These are phyloP conservation scores for Aphelenchoides fujianensis DNA, from an alignment of 1,140 invertebrate genomes.

Conservation along the genomic window DNA sequence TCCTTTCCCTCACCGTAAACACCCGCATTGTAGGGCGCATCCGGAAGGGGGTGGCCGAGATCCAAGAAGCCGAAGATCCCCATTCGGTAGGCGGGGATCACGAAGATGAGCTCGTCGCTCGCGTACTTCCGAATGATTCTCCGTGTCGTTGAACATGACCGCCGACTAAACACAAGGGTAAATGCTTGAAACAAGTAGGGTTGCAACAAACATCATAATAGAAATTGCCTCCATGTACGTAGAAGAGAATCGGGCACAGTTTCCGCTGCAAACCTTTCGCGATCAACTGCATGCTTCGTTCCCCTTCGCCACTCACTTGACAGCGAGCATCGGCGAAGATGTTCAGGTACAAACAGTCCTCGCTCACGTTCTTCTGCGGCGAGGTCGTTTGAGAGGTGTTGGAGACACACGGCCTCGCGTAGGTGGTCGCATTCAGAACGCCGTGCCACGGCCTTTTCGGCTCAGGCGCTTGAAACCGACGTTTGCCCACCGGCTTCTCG, in stretches of 20 bases:
- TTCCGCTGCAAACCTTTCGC: constrained; percentile 3
- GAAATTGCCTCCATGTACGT: constrained; percentile 56
- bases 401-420: constrained; percentile 66
- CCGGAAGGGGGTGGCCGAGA: constrained; percentile 52
- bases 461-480: constrained; percentile 82
- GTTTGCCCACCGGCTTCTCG: constrained; percentile 81
- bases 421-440: constrained; percentile 71
- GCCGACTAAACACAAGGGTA: constrained; percentile 25
- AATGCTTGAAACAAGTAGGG: background rate
- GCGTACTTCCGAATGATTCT: constrained; percentile 53
- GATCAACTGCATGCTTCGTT: constrained; percentile 8
- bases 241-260: constrained; percentile 50
- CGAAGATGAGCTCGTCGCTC: constrained; percentile 59
- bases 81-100: constrained; percentile 63
- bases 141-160: constrained; percentile 49
- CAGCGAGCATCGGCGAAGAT: constrained; percentile 38
- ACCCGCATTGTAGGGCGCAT: constrained; percentile 48
- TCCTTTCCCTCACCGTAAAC: constrained; percentile 46
- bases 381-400: constrained; percentile 46
- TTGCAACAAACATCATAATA: constrained; percentile 36
- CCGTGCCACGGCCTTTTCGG: constrained; percentile 79
- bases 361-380: constrained; percentile 41
- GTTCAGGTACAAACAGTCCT: constrained; percentile 53
- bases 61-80: constrained; percentile 52
- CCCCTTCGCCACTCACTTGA: constrained; percentile 8